A percentile compares a stretch with the other conserved stretches of the same genome.
phyloP scores from a whole-genome alignment of 2,113 vertebrate genomes.

The Passerina amoena region DNA sequence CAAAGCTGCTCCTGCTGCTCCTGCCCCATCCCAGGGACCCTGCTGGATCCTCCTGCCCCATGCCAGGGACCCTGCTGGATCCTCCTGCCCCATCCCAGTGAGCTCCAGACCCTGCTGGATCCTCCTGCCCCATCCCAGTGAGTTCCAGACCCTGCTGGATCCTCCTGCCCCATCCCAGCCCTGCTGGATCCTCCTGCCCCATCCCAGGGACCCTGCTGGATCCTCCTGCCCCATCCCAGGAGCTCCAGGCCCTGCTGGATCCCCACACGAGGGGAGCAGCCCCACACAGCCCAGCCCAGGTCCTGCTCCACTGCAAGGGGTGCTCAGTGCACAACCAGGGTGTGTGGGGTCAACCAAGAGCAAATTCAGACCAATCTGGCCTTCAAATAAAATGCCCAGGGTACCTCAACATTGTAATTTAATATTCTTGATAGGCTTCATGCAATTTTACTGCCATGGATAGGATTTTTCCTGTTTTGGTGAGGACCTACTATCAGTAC shows the following conservation, averaged over 20 bases:
- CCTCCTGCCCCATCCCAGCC: neutral
- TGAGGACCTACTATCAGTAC: neutral
- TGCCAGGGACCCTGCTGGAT: neutral
- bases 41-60: neutral
- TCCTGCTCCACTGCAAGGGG: accelerated
- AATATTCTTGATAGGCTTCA: neutral
- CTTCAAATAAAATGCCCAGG: neutral
- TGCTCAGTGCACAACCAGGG: accelerated
- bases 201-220: neutral
- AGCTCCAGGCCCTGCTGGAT: neutral
- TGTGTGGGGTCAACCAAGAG: accelerated
- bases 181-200: neutral
- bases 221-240: neutral
- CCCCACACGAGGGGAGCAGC: neutral
- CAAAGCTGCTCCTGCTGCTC: accelerated
- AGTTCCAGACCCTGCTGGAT: neutral
- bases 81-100: neutral
- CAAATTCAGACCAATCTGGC: accelerated
- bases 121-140: neutral
- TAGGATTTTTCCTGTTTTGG: neutral
- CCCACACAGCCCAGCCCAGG: neutral
- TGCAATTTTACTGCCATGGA: neutral
- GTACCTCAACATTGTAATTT: neutral
- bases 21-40: neutral
- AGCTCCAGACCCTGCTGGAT: neutral